Conservation (phyloP, 2,888 invertebrate species). For the Loripinus fragilis region DNA sequence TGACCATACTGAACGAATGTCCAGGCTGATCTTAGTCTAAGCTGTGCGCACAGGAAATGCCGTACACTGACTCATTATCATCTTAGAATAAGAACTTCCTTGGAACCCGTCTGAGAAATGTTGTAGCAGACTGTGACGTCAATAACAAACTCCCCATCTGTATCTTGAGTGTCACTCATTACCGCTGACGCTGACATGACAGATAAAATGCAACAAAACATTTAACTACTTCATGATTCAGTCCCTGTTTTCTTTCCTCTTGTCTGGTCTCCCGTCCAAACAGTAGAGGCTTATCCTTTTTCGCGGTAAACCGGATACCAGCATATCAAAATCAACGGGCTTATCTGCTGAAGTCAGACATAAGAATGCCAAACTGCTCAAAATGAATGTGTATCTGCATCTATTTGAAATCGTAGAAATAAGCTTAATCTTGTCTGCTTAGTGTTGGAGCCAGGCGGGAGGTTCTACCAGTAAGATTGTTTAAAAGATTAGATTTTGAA, state of each 20-base stretch:
- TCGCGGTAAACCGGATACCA: background rate
- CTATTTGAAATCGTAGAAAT: constrained; percentile 13
- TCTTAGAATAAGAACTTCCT: too few relatives aligned
- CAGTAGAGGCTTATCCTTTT: background rate
- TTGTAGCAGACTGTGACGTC: constrained; percentile 10
- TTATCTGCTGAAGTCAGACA: constrained; percentile 3
- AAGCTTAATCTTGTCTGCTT: constrained; percentile 3
- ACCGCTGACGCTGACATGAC: constrained; percentile 11
- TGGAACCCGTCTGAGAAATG: background rate
- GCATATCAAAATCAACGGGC: constrained; percentile 10
- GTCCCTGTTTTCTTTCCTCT: background rate
- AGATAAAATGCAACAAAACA: constrained; percentile 16
- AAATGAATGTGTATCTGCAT: background rate
- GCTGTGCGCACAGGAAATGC: too few relatives aligned
- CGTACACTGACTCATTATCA: too few relatives aligned
- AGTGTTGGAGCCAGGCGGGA: background rate
- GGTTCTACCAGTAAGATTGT: background rate
- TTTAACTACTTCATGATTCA: constrained; percentile 4
- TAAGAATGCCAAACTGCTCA: constrained; percentile 12
- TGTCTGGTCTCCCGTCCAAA: constrained; percentile 2
- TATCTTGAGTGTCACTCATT: constrained; percentile 19
- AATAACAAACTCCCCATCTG: background rate
- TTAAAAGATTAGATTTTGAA: constrained; percentile 5
- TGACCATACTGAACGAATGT: too few relatives aligned
- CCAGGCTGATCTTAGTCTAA: too few relatives aligned